Base-by-base conservation (phyloP, 2,888 invertebrate genomes). In the Zygaena filipendulae region DNA sequence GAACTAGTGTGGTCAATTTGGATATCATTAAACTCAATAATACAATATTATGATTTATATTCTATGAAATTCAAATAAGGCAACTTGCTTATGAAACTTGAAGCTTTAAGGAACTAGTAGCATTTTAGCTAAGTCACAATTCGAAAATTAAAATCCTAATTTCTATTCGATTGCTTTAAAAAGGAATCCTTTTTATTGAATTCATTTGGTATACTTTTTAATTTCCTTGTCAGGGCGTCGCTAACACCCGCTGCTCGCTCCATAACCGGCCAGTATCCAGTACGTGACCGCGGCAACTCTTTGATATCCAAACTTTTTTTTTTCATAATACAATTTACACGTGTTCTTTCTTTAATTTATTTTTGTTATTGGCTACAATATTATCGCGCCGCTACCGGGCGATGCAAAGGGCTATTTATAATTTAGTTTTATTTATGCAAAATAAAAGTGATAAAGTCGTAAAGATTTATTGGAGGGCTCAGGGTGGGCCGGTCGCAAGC, bases 361-460 rank as follows among this genome's bases (percentile, higher is more conserved):
- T 72, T 71, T 66, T 63, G 61, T 70, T 72, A 66, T 70, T 71
- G 67, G 69, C 66, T 62, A 74, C 70, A 71, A 72, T 70, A 69
- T 70, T 61, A 69, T 67, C 63, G 47, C 66, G 59, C 74, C 72
- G 77, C 77, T 79, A 77, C 77, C 56, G 77, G 70, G 59, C 69
- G 64, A 52, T 53, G 53, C 59, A 70, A 68, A 70, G 69, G 70
- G 63, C 57, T 60, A 59, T 66, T 16, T 68, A 67, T 77, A 70
- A 77, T 72, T 75, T 67, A 58, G 64, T 71, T 71, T 75, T 74
- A 71, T 77, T 75, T 72, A 77, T 75, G 77, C 75, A 72, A 77
- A 77, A 77, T 72, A 67, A 72, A 70, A 67, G 56, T 64, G 60
- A 63, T 61, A 59, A 53, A 43, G 49, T 47, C 51, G 48, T 56